Evolutionary conservation across 2,113 vertebrate species (phyloP), one percentile per base, ranked within the genome.

Genomic region (Platichthys flesus): DNA sequence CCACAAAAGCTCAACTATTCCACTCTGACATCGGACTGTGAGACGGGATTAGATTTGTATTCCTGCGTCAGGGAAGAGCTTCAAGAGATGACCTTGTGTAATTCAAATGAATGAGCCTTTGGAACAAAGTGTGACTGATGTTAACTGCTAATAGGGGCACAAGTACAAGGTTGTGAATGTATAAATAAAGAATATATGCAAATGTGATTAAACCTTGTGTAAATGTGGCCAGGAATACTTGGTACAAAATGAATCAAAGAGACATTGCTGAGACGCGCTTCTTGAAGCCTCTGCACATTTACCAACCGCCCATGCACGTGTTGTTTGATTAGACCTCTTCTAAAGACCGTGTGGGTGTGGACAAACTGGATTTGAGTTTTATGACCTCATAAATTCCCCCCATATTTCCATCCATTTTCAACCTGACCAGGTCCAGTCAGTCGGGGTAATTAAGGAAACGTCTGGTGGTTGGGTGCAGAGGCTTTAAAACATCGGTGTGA

Each of bases 81-180:
- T 66, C 31, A 37, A 56, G 21, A 76, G 24, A n/a, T 57, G 12
- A 82, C 51, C 28, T 63, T 55, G 64, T 64, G 45, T n/a, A 66
- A 70, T 52, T 59, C 16, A 67, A 66, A 65, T 59, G 10, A 81
- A 45, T 10, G 47, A 62, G 40, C 0, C 47, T 18, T 51, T 51
- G 47, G 47, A 16, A 75, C 40, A 76, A 62, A 61, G 74, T 67
- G 69, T 81, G 71, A 79, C 65, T 12, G 45, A 66, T 54, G 62
- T 54, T 81, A 71, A 71, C 65, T 45, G 37, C 55, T 28, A 62
- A 42, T 67, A 68, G 59, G 28, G 15, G 16, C 16, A 73, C 24
- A 58, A 61, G 60, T 64, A 59, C 31, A 4, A 63, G 20, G 67
- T 16, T 68, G 62, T 59, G n/a, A 37, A 23, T 62, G 40, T 35